Evolutionary conservation across 1,140 invertebrate genomes (phyloP).

Genomic region (Saccostrea cuccullata): DNA sequence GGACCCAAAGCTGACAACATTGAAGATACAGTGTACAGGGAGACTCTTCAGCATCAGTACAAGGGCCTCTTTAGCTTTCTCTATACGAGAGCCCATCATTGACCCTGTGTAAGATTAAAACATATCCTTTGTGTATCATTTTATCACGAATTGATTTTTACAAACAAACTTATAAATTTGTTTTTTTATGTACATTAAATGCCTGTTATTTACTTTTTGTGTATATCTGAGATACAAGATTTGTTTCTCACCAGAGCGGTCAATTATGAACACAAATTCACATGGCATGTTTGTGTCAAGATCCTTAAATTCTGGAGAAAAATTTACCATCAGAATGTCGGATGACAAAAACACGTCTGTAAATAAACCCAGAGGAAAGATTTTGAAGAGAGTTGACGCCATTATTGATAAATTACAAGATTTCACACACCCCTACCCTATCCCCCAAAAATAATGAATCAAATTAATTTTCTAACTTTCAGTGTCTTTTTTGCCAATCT

Average conservation of each 20-base stretch:
- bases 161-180: no score
- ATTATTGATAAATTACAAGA: no score
- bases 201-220: no score
- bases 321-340: slow-evolving; percentile 58
- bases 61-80: slow-evolving; percentile 48
- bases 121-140: background rate
- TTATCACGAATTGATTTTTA: background rate
- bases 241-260: slow-evolving; percentile 53
- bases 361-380: background rate
- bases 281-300: slow-evolving; percentile 34
- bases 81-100: slow-evolving; percentile 39
- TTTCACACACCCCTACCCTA: no score
- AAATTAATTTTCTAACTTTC: no score
- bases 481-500: no score
- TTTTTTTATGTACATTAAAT: no score
- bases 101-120: background rate
- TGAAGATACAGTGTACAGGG: slow-evolving; percentile 43
- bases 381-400: background rate
- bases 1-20: slow-evolving; percentile 44
- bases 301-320: slow-evolving; percentile 48
- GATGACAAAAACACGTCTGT: slow-evolving; percentile 48
- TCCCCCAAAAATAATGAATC: no score
- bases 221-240: no score
- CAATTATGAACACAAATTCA: slow-evolving; percentile 60
- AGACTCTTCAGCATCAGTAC: slow-evolving; percentile 50